Conservation (phyloP, 2,113 vertebrate genomes). For the Apteryx owenii region DNA sequence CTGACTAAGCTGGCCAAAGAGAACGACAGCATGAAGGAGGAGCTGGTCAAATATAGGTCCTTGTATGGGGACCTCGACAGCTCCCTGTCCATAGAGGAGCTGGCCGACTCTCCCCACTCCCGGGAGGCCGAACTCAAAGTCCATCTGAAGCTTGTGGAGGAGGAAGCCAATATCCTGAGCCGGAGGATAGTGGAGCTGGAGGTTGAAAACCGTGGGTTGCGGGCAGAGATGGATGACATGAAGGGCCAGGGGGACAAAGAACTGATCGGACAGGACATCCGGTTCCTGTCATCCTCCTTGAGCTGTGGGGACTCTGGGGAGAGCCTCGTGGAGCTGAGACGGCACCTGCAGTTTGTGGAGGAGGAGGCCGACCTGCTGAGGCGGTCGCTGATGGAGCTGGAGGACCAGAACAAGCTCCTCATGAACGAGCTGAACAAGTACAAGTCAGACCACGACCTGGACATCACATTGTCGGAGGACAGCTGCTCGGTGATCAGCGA, state of each 20-base stretch:
- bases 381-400: slow-evolving; percentile 92
- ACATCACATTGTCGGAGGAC: slow-evolving; percentile 82
- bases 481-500: slow-evolving; percentile 88
- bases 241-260: slow-evolving; percentile 83
- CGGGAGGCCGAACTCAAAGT: slow-evolving; percentile 93
- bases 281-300: slow-evolving; percentile 66
- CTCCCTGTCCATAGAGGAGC: slow-evolving; percentile 90
- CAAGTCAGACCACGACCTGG: slow-evolving; percentile 87
- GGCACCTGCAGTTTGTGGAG: slow-evolving; percentile 98
- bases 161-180: slow-evolving; percentile 97
- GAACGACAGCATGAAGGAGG: slow-evolving; percentile 94
- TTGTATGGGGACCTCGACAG: slow-evolving; percentile 92
- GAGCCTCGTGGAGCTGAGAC: slow-evolving; percentile 89
- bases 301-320: slow-evolving; percentile 84
- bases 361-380: slow-evolving; percentile 96
- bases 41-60: slow-evolving; percentile 92
- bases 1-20: slow-evolving; percentile 96
- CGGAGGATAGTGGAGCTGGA: slow-evolving; percentile 96
- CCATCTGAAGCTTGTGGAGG: slow-evolving; percentile 96
- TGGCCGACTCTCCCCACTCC: slow-evolving; percentile 92
- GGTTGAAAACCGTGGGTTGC: slow-evolving; percentile 95
- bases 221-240: slow-evolving; percentile 95
- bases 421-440: slow-evolving; percentile 94
- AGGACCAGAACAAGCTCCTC: slow-evolving; percentile 98
- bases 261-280: slow-evolving; percentile 71